Evolutionary conservation across 2,888 invertebrate species (phyloP).

Genomic region (Polyommatus icarus): DNA sequence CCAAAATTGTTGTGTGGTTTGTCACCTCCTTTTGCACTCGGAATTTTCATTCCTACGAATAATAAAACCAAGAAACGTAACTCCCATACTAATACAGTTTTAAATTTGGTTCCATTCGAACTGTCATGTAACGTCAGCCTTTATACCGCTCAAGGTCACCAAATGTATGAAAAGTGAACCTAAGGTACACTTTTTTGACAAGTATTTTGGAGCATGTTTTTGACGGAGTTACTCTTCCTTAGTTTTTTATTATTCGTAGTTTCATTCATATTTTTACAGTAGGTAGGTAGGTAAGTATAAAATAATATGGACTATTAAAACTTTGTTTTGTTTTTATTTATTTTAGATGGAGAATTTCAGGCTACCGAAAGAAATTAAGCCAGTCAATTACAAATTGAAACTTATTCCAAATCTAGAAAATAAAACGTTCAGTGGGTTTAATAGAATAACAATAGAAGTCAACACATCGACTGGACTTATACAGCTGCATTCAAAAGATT

Average conservation of each 20-base stretch:
- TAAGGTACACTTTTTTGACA: no score
- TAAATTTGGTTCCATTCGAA: no score
- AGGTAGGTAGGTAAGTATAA: no score
- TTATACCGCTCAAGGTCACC: no score
- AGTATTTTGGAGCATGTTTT: no score
- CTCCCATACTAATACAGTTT: no score
- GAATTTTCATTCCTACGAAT: not conserved
- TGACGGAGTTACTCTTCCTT: no score
- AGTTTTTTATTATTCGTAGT: no score
- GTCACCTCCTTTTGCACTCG: not conserved
- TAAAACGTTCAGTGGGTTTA: constrained; percentile 80
- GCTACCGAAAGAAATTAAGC: constrained; percentile 81
- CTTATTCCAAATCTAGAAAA: constrained; percentile 83
- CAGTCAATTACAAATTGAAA: constrained; percentile 84
- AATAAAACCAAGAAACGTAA: no score
- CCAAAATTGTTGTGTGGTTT: not conserved
- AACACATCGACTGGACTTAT: constrained; percentile 66
- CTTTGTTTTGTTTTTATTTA: not conserved
- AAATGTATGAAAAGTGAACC: no score
- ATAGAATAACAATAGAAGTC: constrained; percentile 71
- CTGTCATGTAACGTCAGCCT: no score
- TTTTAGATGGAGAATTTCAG: constrained; percentile 56
- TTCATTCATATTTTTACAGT: not conserved
- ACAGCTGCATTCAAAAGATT: constrained; percentile 81
- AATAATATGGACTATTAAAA: no score